Evolutionary conservation across 2,888 invertebrate species (phyloP), one percentile per base, ranked within the genome.

Genomic region (Biston stratarius): DNA sequence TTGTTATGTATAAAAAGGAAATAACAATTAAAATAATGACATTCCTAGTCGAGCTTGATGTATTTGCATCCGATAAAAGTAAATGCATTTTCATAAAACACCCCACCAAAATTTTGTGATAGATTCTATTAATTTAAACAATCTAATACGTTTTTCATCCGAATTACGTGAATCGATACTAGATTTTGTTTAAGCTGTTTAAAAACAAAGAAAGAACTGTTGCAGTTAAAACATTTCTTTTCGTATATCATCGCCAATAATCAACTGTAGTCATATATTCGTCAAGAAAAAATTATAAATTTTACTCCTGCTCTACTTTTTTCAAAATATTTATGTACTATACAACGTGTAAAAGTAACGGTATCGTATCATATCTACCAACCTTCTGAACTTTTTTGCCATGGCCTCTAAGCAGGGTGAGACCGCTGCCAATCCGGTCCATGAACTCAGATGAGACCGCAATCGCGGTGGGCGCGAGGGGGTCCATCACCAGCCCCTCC

Each of bases 401-500:
- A 73, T 93, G 93, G 44, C 91, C 92, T 77, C 90, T 86, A 34
- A 93, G 87, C 62, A 93, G 77, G 63, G 86, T 86, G 57, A 93
- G 81, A 72, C 93, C 91, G 77, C 87, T 91, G 75, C 92, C 93
- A 73, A 93, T 85, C 75, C 92, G 91, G 72, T 90, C 92, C 93
- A 93, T 93, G 78, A 93, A 87, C 69, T 92, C 92, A 51, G 89
- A 83, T 65, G 92, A 90, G 74, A 93, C 88, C 70, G 88, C 91
- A 74, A 93, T 89, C 82, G 92, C 89, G 70, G 89, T 88, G 71
- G 92, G 92, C 77, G 92, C 84, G 77, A 92, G 77, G 69, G 93
- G 93, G 80, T 94, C 93, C 92, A 93, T 91, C 76, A 86, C 91
- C 83, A 94, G 83, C 76, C 92, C 92, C 84, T 92, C 92, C 74